These are phyloP conservation scores for Protonibea diacanthus DNA, from an alignment of 2,797 vertebrate species.

Conservation along the genomic window DNA sequence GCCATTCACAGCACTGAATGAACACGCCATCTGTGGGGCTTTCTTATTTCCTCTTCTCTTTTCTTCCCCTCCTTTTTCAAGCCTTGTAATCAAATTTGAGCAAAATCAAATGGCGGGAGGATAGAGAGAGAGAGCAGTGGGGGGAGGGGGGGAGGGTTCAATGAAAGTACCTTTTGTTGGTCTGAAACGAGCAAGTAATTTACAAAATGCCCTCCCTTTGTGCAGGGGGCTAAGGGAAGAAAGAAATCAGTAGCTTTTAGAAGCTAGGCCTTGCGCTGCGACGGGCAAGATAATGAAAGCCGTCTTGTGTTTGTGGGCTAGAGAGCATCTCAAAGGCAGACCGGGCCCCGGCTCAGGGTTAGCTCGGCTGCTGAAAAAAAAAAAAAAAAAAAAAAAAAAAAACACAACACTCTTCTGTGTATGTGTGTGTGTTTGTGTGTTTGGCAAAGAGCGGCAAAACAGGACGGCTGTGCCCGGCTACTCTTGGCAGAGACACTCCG, in stretches of 20 bases:
- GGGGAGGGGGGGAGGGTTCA: slow-evolving; percentile 88
- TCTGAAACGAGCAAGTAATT: slow-evolving; percentile 99
- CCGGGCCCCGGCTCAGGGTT: slow-evolving; percentile 95
- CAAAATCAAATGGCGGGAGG: slow-evolving; percentile 98
- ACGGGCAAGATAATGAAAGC: slow-evolving; percentile 99
- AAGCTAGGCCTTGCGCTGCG: slow-evolving; percentile 99
- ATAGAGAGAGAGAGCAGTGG: slow-evolving; percentile 87
- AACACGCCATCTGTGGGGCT: slow-evolving; percentile 99
- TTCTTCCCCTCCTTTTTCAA: slow-evolving; percentile 95
- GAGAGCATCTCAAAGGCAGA: slow-evolving; percentile 99
- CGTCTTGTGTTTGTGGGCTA: slow-evolving; percentile 98
- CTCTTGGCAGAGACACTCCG: slow-evolving; percentile 76
- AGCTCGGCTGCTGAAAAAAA: slow-evolving; percentile 84
- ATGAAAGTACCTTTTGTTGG: slow-evolving; percentile 99
- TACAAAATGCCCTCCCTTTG: slow-evolving; percentile 99
- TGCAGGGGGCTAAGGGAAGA: slow-evolving; percentile 98
- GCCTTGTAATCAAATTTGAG: slow-evolving; percentile 99
- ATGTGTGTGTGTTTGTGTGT: slow-evolving; percentile 85
- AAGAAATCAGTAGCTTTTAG: slow-evolving; percentile 99
- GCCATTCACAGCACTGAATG: slow-evolving; percentile 99
- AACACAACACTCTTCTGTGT: slow-evolving; percentile 72
- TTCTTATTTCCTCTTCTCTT: slow-evolving; percentile 97
- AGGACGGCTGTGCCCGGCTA: slow-evolving; percentile 78
- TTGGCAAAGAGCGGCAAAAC: slow-evolving; percentile 90
- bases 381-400: slow-evolving; percentile 55